Conservation (phyloP, 2,797 vertebrate genomes). For the Phoxinus dragarum region DNA sequence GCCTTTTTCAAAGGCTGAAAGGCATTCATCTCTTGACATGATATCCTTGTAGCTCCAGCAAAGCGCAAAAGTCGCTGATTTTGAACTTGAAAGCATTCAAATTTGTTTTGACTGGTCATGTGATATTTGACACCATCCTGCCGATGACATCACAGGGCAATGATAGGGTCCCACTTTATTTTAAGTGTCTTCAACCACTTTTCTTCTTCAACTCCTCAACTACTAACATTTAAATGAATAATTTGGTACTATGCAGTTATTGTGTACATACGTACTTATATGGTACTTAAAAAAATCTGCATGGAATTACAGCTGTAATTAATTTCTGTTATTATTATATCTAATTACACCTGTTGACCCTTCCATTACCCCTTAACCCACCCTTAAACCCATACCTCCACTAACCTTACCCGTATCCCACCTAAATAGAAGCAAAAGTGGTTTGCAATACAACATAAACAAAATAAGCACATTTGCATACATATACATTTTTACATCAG, state of each 20-base stretch:
- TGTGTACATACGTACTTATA: not conserved
- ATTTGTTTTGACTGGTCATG: conserved; percentile 64
- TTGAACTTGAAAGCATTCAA: conserved; percentile 60
- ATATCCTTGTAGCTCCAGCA: conserved; percentile 66
- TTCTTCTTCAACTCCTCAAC: no score
- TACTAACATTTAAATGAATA: not conserved
- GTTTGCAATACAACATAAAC: not conserved
- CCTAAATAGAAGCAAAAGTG: not conserved
- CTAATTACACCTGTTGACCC: not conserved
- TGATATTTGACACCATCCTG: conserved; percentile 47
- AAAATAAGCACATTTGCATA: not conserved
- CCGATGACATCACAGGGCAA: conserved; percentile 21
- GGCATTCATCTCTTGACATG: conserved; percentile 64
- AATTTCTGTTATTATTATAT: not conserved
- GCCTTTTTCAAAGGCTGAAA: conserved; percentile 58
- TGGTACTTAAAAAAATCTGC: not conserved
- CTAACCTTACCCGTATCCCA: not conserved
- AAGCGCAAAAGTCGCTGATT: conserved; percentile 56
- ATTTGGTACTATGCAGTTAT: not conserved
- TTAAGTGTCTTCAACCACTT: not conserved
- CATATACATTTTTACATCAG: not conserved
- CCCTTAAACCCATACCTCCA: not conserved
- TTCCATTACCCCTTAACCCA: not conserved
- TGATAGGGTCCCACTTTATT: not conserved
- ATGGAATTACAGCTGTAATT: no score